Base-by-base conservation (phyloP, 2,888 invertebrate species). In the Synergus japonicus region DNA sequence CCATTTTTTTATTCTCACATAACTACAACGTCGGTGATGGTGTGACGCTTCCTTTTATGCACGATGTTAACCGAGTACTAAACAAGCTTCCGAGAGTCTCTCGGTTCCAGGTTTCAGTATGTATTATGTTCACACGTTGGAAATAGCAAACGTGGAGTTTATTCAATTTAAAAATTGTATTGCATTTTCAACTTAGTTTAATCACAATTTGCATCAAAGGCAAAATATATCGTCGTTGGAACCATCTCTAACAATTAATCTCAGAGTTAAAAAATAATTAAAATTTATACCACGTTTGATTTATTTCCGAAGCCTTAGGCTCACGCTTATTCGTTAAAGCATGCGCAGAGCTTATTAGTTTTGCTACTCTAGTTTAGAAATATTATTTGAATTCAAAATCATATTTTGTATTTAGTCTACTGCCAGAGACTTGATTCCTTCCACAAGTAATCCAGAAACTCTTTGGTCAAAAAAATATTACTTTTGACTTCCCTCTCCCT, bases 391-490 rank as follows among this genome's bases (percentile, higher is more conserved):
- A n/a, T n/a, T 43, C 1, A 3, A 18, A 43, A n/a, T n/a, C 37
- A 37, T n/a, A 73, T 73, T 73, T 54, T 54, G 18, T 5, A 73
- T 73, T 73, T 49, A 73, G 73, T 41, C n/a, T 49, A 69, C 69
- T 29, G 4, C 49, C 37, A 54, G 54, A 9, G 37, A 54, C 54
- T 41, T 37, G 49, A 41, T 54, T 41, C 54, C 49, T 54, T 54
- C 46, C 46, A 15, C 13, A 29, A 69, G 49, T 29, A 8, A 29
- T 69, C 15, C 73, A 80, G 63, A 80, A 79, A 78, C 22, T 46
- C 46, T 81, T 66, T 66, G 44, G 78, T 80, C 78, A 77, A 64
- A 83, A 64, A 76, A 77, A 73, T 85, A 81, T 58, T 67, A 77
- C 80, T 66, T 76, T 64, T 82, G 79, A 83, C 41, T 76, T 78